Conservation (phyloP, 2,113 vertebrate species). For the Sapajus apella region DNA sequence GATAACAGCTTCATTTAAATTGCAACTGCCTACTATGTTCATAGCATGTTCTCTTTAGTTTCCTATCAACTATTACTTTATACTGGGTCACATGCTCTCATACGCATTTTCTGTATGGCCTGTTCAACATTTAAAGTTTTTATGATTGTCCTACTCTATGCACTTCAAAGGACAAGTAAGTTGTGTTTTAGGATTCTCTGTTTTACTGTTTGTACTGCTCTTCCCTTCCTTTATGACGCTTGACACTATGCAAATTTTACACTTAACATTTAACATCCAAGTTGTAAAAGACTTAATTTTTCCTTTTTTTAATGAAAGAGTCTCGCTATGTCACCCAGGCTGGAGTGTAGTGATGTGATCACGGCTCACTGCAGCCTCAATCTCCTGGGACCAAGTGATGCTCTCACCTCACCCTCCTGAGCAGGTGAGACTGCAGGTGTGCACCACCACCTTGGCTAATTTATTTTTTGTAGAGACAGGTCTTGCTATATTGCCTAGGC, state of each 20-base stretch:
- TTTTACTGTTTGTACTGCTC: neutral
- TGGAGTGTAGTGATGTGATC: too few relatives aligned
- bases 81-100: neutral
- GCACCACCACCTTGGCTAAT: too few relatives aligned
- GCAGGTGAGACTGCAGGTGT: too few relatives aligned
- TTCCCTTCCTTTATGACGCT: neutral
- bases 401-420: too few relatives aligned
- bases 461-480: too few relatives aligned
- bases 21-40: neutral
- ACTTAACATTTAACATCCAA: neutral
- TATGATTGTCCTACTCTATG: neutral
- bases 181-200: neutral
- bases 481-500: too few relatives aligned
- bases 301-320: neutral
- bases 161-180: neutral
- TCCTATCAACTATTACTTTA: neutral
- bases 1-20: neutral
- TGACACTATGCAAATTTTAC: neutral
- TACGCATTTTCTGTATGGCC: neutral
- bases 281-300: constrained; percentile 19
- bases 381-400: too few relatives aligned
- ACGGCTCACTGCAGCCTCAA: too few relatives aligned
- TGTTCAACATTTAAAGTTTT: neutral
- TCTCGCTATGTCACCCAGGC: too few relatives aligned
- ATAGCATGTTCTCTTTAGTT: neutral